A percentile compares a stretch with the other conserved stretches of the same genome.
These are phyloP conservation scores for Tamias sibiricus DNA, from an alignment of 2,113 vertebrate species.

Conservation along the genomic window DNA sequence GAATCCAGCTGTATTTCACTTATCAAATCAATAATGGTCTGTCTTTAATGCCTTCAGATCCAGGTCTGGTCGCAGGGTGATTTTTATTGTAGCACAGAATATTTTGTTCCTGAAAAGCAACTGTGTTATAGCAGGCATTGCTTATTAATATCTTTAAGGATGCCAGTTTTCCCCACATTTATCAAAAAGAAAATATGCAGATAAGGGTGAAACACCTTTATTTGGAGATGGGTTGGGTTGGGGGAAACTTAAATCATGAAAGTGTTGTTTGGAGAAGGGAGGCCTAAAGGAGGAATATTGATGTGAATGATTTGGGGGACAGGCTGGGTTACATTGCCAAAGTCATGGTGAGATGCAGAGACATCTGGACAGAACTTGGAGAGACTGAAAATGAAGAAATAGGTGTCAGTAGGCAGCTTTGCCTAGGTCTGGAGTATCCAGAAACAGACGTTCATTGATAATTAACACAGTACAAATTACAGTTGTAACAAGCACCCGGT, in stretches of 20 bases:
- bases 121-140: not conserved
- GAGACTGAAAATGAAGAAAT: not conserved
- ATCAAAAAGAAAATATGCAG: not conserved
- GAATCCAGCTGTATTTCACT: not conserved
- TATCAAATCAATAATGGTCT: conserved; percentile 8
- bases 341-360: not conserved
- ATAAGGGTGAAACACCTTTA: not conserved
- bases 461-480: not conserved
- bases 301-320: rapidly evolving
- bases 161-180: not conserved
- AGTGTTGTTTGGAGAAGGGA: not conserved
- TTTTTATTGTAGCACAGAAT: not conserved
- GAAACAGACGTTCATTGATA: not conserved
- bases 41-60: not conserved
- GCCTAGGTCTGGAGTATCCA: too few species aligned
- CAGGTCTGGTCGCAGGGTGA: not conserved
- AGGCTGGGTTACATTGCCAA: rapidly evolving
- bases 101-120: not conserved
- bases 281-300: not conserved
- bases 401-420: not conserved
- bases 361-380: not conserved
- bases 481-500: not conserved
- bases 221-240: not conserved
- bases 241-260: not conserved
- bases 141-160: not conserved